Base-by-base conservation (phyloP, 2,888 invertebrate species). In the Taphrorychus bicolor region DNA sequence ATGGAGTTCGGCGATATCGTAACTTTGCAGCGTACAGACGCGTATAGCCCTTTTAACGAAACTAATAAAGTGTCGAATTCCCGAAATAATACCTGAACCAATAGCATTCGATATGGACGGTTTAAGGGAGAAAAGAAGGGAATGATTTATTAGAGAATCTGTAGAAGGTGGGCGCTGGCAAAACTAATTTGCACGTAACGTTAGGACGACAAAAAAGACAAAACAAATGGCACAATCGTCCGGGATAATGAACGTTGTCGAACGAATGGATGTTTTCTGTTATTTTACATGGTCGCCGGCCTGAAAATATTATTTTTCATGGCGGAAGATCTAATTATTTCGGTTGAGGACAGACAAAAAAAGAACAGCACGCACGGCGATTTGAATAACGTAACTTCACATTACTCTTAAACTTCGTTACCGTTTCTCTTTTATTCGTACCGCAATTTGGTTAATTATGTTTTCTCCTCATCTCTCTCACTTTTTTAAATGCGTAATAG, bases 271-370 rank as follows among this genome's bases (percentile, higher is more conserved):
- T 45, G 24, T 59, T 58, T 22, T 45, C 18, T 59, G 45, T 59
- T 48, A 48, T 59, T 48, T 16, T 59, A 22, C 59, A 59, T 16
- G 24, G 48, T 45, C 49, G 48, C 19, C 23, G 59, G 23, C 22
- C 48, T 17, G 22, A 63, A 40, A 63, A 48, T 49, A 48, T 63
- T 48, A 63, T 63, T 63, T 57, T 63, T 63, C 63, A 63, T 48
- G 40, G 40, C n/a, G 51, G 19, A 58, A 63, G 57, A 63, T 63
- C 58, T 41, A 63, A 63, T 63, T 63, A 57, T 22, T 40, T 58
- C 21, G 49, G 16, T 18, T 2, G 18, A 16, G 17, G 9, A 9
- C 48, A 7, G 48, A 48, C n/a, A n/a, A n/a, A n/a, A n/a, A n/a
- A 48, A 45, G 16, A 48, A 48, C 16, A 9, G 48, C 48, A 48